A percentile compares a stretch with the other conserved stretches of the same genome.
phyloP scores from a whole-genome alignment of 2,797 vertebrate genomes.

The Cynopterus sphinx region DNA sequence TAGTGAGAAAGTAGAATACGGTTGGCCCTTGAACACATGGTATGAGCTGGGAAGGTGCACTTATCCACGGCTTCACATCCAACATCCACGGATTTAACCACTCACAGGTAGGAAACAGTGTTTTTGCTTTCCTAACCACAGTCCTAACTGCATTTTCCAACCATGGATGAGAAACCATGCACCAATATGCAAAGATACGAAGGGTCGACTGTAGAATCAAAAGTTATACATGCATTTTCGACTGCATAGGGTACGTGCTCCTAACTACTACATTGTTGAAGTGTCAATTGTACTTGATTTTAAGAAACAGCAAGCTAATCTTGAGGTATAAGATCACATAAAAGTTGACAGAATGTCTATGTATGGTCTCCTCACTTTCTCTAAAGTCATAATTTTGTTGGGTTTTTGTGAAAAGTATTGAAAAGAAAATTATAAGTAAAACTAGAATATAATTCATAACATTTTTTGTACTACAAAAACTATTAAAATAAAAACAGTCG shows the following conservation, averaged over 20 bases:
- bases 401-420: constrained; percentile 11
- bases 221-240: background rate
- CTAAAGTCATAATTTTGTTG: background rate
- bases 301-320: background rate
- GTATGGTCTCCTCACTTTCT: background rate
- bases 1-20: background rate
- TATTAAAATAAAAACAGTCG: background rate
- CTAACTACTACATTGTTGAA: background rate
- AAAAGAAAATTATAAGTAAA: constrained; percentile 19
- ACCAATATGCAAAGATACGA: background rate
- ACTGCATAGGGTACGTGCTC: background rate
- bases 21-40: too few relatives aligned
- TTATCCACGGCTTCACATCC: too few relatives aligned
- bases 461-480: background rate
- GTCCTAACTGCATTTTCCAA: background rate
- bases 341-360: background rate
- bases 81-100: too few relatives aligned
- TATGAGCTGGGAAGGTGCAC: too few relatives aligned
- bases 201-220: background rate
- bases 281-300: background rate
- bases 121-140: background rate
- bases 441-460: background rate
- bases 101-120: background rate
- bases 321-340: constrained; percentile 23
- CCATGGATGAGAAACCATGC: background rate